Evolutionary conservation across 1,140 invertebrate species (phyloP).

Genomic region (Lepidurus packardi): DNA sequence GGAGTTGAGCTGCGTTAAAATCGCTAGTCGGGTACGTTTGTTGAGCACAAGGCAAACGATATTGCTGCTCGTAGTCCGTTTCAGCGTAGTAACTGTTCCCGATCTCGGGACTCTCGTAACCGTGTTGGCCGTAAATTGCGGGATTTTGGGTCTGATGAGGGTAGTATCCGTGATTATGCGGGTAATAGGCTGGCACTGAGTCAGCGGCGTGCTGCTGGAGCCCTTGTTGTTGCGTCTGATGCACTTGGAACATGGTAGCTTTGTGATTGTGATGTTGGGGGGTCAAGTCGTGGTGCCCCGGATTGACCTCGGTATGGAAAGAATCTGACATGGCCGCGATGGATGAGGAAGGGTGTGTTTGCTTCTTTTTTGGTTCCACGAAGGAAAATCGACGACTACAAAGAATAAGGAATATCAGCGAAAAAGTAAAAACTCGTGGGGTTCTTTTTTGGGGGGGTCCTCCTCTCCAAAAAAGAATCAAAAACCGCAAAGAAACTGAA

Average conservation of each 20-base stretch:
- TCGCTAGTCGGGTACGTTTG: neutral
- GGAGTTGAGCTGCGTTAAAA: neutral
- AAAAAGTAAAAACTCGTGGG: neutral
- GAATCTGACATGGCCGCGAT: conserved; percentile 18
- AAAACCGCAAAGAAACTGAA: neutral
- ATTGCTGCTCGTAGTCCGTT: neutral
- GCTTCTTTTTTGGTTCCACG: neutral
- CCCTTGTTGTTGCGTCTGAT: conserved; percentile 16
- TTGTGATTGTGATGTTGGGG: neutral
- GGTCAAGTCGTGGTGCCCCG: conserved; percentile 7
- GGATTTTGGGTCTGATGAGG: neutral
- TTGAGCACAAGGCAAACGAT: neutral
- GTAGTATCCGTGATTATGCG: neutral
- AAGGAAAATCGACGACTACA: neutral
- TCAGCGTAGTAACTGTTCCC: neutral
- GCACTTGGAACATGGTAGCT: conserved; percentile 21
- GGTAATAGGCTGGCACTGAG: neutral
- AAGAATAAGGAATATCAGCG: neutral
- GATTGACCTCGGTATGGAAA: conserved; percentile 10
- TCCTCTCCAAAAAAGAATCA: neutral
- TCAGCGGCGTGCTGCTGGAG: neutral
- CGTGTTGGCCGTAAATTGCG: neutral
- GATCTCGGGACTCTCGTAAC: neutral
- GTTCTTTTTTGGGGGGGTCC: neutral
- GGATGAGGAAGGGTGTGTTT: neutral